Conservation (phyloP, 2,113 vertebrate genomes). For the Gorilla gorilla region DNA sequence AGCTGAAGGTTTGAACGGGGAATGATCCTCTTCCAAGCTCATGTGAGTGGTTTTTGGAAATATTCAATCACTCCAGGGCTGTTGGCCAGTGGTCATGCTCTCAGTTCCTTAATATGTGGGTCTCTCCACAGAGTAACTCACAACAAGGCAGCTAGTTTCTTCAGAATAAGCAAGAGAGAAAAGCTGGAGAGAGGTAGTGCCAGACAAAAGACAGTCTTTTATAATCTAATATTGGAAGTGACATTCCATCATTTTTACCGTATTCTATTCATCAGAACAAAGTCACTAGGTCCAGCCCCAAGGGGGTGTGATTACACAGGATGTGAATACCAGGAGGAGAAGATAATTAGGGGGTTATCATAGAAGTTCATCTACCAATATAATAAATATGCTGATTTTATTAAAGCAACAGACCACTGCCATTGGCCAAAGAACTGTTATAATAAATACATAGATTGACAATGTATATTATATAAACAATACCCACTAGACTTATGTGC, state of each 20-base stretch:
- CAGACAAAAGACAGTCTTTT: neutral
- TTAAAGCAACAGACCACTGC: neutral
- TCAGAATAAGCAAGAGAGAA: neutral
- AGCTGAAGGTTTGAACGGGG: neutral
- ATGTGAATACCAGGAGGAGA: neutral
- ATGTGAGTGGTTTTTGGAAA: neutral
- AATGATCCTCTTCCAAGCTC: neutral
- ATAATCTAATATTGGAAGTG: neutral
- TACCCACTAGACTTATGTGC: too few species aligned
- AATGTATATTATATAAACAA: neutral
- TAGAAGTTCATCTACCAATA: neutral
- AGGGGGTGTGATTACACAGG: neutral
- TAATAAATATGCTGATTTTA: neutral
- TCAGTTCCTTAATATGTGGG: neutral
- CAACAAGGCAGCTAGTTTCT: neutral
- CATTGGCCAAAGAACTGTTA: neutral
- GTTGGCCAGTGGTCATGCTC: neutral
- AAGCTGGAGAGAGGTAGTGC: neutral
- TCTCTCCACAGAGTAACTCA: neutral
- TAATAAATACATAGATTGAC: neutral
- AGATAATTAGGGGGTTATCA: neutral
- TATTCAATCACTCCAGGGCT: neutral
- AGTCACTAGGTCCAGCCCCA: neutral
- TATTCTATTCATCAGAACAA: neutral
- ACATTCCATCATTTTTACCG: neutral